phyloP scores from a whole-genome alignment of 2,113 vertebrate species.

The Siniperca chuatsi region DNA sequence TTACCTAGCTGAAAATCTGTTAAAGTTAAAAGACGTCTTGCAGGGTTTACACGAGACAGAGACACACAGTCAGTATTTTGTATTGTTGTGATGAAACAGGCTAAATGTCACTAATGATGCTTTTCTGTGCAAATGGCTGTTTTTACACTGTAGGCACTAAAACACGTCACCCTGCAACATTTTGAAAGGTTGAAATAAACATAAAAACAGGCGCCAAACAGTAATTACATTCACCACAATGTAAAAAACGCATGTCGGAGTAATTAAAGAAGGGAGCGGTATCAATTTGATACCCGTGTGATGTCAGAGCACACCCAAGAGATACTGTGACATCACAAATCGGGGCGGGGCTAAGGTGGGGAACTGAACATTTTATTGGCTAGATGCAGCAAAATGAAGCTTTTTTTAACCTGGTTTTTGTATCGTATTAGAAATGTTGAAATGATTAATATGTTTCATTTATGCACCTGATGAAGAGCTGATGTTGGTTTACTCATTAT shows the following conservation, averaged over 20 bases:
- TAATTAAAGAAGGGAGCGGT: too few species aligned
- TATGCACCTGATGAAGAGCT: neutral
- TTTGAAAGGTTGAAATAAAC: neutral
- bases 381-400: slow-evolving; percentile 21
- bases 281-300: neutral
- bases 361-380: neutral
- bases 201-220: slow-evolving; percentile 1
- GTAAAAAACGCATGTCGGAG: neutral
- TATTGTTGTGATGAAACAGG: neutral
- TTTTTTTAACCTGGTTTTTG: slow-evolving; percentile 39
- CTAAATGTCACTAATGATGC: neutral
- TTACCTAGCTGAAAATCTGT: neutral
- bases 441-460: slow-evolving; percentile 14
- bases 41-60: neutral
- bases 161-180: neutral
- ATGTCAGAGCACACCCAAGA: neutral
- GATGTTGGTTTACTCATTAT: neutral
- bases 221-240: neutral
- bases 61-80: neutral
- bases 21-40: neutral
- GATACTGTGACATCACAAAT: neutral
- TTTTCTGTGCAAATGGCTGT: neutral
- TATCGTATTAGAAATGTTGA: neutral
- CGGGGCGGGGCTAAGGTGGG: neutral
- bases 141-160: neutral